Conservation (phyloP, 2,113 vertebrate genomes). For the Excalfactoria chinensis region DNA sequence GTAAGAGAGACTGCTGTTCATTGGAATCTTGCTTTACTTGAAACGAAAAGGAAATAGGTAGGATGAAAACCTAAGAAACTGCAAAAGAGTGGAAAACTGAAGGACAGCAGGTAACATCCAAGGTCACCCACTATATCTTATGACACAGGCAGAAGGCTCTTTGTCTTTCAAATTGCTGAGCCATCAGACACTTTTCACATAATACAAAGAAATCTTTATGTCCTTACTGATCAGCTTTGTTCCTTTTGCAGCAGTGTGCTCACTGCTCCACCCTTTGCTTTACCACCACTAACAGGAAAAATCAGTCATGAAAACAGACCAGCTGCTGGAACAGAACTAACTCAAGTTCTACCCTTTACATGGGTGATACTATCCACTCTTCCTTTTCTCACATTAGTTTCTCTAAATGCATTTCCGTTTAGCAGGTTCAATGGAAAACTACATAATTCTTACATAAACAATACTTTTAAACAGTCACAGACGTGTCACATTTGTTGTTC, state of each 20-base stretch:
- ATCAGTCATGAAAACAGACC: background rate
- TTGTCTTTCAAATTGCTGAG: background rate
- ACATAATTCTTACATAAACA: background rate
- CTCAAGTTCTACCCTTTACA: background rate
- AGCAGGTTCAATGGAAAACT: background rate
- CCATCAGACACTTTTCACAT: background rate
- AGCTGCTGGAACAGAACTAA: background rate
- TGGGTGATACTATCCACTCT: slow-evolving; percentile 19
- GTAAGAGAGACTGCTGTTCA: background rate
- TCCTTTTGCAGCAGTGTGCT: background rate
- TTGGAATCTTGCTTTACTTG: background rate
- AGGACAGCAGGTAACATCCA: background rate
- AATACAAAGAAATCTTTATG: background rate
- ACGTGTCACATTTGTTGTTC: background rate
- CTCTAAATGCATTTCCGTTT: background rate
- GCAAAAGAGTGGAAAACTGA: background rate
- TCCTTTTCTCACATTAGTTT: slow-evolving; percentile 6
- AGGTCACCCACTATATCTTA: background rate
- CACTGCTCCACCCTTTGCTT: background rate
- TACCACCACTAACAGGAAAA: background rate
- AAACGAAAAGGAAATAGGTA: background rate
- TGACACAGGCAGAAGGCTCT: background rate
- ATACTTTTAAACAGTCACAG: slow-evolving; percentile 11
- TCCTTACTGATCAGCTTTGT: background rate
- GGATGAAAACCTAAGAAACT: background rate